Evolutionary conservation across 2,113 vertebrate genomes (phyloP).

Genomic region (Alaudala cheleensis): DNA sequence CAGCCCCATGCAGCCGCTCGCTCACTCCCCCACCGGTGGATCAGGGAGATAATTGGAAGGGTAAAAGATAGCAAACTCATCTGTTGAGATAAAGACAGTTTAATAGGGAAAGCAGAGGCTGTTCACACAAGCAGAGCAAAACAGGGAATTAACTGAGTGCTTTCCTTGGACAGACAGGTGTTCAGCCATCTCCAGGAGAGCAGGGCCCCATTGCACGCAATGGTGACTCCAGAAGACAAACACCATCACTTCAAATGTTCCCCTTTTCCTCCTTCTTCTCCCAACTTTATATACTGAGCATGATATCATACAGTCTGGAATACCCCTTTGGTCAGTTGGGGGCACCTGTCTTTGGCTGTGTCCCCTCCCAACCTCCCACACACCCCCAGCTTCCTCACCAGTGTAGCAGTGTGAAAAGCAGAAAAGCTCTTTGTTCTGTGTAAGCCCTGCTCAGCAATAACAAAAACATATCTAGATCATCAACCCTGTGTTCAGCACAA

Average conservation of each 20-base stretch:
- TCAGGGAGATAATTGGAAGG: background rate
- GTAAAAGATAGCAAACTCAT: background rate
- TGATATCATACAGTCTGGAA: background rate
- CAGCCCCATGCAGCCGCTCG: accelerated
- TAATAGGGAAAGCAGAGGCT: background rate
- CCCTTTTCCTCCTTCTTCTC: background rate
- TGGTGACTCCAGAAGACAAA: background rate
- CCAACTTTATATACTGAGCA: background rate
- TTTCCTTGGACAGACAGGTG: background rate
- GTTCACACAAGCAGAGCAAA: background rate
- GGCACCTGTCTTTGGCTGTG: background rate
- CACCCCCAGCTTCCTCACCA: no score
- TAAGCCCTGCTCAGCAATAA: background rate
- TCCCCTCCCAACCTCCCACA: no score
- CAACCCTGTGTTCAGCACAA: background rate
- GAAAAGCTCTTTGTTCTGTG: background rate
- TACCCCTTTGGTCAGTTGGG: background rate
- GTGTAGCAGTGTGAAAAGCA: background rate
- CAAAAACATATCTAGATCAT: background rate
- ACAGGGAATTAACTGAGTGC: background rate
- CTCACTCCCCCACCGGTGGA: background rate
- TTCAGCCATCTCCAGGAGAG: background rate
- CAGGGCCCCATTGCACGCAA: no score
- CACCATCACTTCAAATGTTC: background rate
- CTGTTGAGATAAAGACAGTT: background rate